These are phyloP conservation scores for Hermetia illucens DNA, from an alignment of 1,140 invertebrate species.

Conservation along the genomic window DNA sequence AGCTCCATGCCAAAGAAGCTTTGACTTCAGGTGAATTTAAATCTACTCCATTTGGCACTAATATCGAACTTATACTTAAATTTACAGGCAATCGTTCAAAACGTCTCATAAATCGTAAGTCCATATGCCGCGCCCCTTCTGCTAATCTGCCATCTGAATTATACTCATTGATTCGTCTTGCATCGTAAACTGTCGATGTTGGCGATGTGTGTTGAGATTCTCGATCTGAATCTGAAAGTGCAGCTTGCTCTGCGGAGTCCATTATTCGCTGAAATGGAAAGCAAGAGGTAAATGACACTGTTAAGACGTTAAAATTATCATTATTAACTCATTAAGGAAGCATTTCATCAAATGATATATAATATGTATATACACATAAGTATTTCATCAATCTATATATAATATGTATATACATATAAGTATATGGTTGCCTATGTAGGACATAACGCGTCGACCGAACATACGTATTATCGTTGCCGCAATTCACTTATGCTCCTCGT, in stretches of 20 bases:
- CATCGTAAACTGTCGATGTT: conserved; percentile 46
- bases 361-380: too few species aligned
- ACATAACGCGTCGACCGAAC: too few species aligned
- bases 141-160: conserved; percentile 51
- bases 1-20: conserved; percentile 84
- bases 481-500: too few species aligned
- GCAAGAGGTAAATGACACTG: conserved; percentile 3
- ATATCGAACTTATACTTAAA: conserved; percentile 69
- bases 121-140: conserved; percentile 48
- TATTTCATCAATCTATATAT: too few species aligned
- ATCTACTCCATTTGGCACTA: conserved; percentile 74
- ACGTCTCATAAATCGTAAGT: conserved; percentile 53
- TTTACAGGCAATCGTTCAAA: conserved; percentile 77
- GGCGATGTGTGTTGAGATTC: conserved; percentile 29
- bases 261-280: conserved; percentile 57
- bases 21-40: conserved; percentile 57
- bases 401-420: too few species aligned
- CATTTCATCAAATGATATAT: too few species aligned
- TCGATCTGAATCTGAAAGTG: conserved; percentile 44
- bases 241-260: conserved; percentile 74
- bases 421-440: too few species aligned
- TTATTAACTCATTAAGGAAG: too few species aligned
- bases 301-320: too few species aligned
- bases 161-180: conserved; percentile 54
- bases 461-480: too few species aligned